These are phyloP conservation scores for Canis aureus DNA, from an alignment of 2,113 vertebrate species.

Conservation along the genomic window DNA sequence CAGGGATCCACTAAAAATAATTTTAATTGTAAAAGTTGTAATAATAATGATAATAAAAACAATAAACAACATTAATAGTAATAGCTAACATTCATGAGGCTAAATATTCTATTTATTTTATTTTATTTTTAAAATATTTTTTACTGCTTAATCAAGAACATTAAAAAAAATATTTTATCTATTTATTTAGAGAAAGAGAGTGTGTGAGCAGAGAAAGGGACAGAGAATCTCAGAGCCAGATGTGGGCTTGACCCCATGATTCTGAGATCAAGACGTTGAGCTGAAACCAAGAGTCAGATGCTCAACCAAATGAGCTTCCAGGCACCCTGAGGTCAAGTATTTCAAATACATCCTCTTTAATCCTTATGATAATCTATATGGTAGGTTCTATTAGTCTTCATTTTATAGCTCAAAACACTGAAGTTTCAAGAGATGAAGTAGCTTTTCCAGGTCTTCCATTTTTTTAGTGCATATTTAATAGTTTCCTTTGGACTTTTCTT, in stretches of 20 bases:
- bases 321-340: background rate
- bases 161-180: background rate
- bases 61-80: background rate
- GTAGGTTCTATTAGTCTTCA: background rate
- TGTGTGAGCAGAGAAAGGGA: background rate
- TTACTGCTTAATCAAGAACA: background rate
- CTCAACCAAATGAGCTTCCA: background rate
- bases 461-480: conserved; percentile 12
- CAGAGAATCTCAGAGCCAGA: background rate
- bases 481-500: background rate
- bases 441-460: background rate
- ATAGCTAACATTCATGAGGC: background rate
- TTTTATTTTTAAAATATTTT: background rate
- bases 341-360: background rate
- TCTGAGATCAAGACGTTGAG: background rate
- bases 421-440: background rate
- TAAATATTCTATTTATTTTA: background rate
- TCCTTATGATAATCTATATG: background rate
- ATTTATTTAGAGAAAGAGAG: background rate
- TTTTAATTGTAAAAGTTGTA: conserved; percentile 9
- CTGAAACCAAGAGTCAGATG: background rate
- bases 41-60: background rate
- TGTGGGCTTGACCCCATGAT: background rate
- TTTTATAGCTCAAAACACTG: background rate
- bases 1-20: background rate